A percentile compares a stretch with the other conserved stretches of the same genome.
phyloP scores from a whole-genome alignment of 1,140 invertebrate species.

The Lysiphlebus fabarum region DNA sequence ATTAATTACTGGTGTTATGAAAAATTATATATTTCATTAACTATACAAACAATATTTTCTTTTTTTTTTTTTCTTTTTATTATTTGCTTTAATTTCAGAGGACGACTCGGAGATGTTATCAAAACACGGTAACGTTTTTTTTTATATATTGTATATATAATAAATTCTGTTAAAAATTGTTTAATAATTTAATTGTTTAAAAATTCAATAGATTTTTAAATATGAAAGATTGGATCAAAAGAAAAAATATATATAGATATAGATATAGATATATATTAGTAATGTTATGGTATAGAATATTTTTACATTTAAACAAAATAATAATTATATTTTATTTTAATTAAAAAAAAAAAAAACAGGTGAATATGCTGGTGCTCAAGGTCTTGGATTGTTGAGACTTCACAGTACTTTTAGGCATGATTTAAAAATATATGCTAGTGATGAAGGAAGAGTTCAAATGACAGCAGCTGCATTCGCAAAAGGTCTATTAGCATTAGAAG shows the following conservation, averaged over 20 bases:
- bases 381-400: slow-evolving; percentile 85
- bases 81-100: slow-evolving; percentile 48
- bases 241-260: too few relatives aligned
- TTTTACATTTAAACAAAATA: background rate
- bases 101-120: slow-evolving; percentile 57
- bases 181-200: background rate
- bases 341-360: slow-evolving; percentile 56
- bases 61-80: slow-evolving; percentile 16
- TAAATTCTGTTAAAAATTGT: background rate
- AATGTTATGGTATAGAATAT: too few relatives aligned
- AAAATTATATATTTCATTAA: slow-evolving; percentile 2
- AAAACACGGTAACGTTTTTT: slow-evolving; percentile 52
- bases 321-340: slow-evolving; percentile 13
- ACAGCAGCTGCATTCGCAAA: slow-evolving; percentile 99
- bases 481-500: slow-evolving; percentile 93
- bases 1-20: background rate
- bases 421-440: slow-evolving; percentile 98
- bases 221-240: slow-evolving; percentile 7
- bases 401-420: slow-evolving; percentile 99
- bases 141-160: background rate
- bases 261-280: too few relatives aligned
- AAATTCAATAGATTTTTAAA: background rate
- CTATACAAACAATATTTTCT: slow-evolving; percentile 1
- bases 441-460: slow-evolving; percentile 99
- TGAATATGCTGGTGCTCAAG: slow-evolving; percentile 85